These are phyloP conservation scores for Eueremaeus valkanovi DNA, from an alignment of 2,888 invertebrate genomes.

Conservation along the genomic window DNA sequence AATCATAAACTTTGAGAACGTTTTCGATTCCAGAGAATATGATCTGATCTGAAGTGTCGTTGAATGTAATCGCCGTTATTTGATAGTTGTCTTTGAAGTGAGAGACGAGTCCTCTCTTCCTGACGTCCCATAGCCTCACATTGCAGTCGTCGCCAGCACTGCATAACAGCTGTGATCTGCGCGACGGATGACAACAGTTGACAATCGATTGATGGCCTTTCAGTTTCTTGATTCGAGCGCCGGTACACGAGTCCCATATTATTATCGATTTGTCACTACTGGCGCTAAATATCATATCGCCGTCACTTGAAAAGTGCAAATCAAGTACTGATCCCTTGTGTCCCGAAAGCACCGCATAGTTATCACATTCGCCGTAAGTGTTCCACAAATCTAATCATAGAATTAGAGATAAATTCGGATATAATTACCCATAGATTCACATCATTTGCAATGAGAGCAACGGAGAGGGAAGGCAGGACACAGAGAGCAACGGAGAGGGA, in stretches of 20 bases:
- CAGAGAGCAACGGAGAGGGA: too few species aligned
- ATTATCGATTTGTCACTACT: conserved; percentile 90
- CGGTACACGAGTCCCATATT: conserved; percentile 89
- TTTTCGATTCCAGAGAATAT: conserved; percentile 96
- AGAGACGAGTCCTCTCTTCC: conserved; percentile 72
- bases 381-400: conserved; percentile 71
- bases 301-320: conserved; percentile 57
- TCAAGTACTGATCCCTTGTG: conserved; percentile 96
- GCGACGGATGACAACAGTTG: conserved; percentile 61
- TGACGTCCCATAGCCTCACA: conserved; percentile 76
- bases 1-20: conserved; percentile 82
- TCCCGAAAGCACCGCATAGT: conserved; percentile 82
- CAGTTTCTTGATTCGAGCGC: conserved; percentile 79
- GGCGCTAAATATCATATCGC: conserved; percentile 47
- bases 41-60: conserved; percentile 91
- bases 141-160: conserved; percentile 94
- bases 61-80: conserved; percentile 82
- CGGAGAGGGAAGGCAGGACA: not conserved
- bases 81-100: conserved; percentile 57
- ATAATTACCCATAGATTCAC: not conserved
- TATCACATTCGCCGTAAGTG: conserved; percentile 96
- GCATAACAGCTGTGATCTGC: conserved; percentile 83
- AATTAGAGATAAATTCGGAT: conserved; percentile 23
- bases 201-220: conserved; percentile 64
- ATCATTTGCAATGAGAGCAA: too few species aligned